phyloP scores from a whole-genome alignment of 2,113 vertebrate species.

The Chunga burmeisteri region DNA sequence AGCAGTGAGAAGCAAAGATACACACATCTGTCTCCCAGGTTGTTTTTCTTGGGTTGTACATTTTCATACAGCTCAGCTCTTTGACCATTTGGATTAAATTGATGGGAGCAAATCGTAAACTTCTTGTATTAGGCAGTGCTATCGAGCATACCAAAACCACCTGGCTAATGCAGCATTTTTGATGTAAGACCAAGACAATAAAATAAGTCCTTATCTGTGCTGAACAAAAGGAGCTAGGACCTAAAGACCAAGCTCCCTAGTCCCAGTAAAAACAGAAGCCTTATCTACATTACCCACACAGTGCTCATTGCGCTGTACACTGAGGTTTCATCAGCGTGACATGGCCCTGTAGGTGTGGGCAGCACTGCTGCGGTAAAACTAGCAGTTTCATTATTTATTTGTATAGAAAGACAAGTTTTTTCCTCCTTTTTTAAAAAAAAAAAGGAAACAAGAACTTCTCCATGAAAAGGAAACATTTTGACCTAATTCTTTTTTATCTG shows the following conservation, averaged over 20 bases:
- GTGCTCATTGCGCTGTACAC: background rate
- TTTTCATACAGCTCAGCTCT: background rate
- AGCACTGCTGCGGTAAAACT: background rate
- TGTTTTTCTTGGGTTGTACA: background rate
- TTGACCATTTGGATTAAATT: background rate
- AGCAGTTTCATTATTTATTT: background rate
- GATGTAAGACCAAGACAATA: background rate
- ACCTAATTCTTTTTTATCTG: background rate
- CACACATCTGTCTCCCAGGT: background rate
- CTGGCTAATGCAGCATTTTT: background rate
- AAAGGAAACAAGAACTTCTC: background rate
- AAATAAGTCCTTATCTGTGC: background rate
- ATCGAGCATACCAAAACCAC: background rate
- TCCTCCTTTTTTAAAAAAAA: background rate
- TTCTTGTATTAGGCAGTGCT: background rate
- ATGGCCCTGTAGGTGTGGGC: background rate
- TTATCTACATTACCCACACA: background rate
- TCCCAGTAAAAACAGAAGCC: background rate
- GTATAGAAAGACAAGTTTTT: background rate
- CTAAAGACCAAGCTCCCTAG: background rate
- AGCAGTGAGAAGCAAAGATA: background rate
- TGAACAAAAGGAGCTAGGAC: background rate
- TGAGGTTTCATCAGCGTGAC: background rate
- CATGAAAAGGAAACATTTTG: background rate
- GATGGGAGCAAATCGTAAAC: background rate